A percentile compares a stretch with the other conserved stretches of the same genome.
Conservation (phyloP, 2,888 invertebrate genomes). For the Drosophila suboccidentalis region DNA sequence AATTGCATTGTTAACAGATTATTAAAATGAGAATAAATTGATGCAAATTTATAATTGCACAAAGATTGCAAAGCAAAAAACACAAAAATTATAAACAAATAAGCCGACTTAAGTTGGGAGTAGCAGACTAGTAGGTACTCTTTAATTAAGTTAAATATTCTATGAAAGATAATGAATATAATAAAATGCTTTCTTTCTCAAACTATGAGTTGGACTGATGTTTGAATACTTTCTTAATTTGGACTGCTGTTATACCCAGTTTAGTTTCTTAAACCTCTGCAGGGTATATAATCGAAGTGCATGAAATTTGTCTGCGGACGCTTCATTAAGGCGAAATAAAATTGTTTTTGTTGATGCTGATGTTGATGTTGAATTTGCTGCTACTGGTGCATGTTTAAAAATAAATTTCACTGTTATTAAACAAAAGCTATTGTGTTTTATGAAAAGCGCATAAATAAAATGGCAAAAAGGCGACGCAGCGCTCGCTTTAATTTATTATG, state of each 20-base stretch:
- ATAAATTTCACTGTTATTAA: slow-evolving; percentile 75
- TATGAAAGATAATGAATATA: neutral
- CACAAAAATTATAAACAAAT: neutral
- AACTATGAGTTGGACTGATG: neutral
- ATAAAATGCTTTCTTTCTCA: neutral
- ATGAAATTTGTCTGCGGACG: slow-evolving; percentile 63
- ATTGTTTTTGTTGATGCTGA: slow-evolving; percentile 37
- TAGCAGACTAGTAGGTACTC: neutral
- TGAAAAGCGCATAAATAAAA: slow-evolving; percentile 80
- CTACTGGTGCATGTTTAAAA: slow-evolving; percentile 46
- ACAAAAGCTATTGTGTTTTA: slow-evolving; percentile 80
- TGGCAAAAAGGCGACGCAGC: slow-evolving; percentile 73
- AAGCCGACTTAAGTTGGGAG: neutral
- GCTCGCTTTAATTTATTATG: slow-evolving; percentile 81
- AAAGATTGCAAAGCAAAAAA: slow-evolving; percentile 30
- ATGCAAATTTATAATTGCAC: slow-evolving; percentile 71
- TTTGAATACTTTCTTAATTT: neutral
- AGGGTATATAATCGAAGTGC: slow-evolving; percentile 60
- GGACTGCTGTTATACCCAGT: neutral
- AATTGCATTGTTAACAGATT: slow-evolving; percentile 74
- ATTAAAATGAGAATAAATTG: slow-evolving; percentile 72
- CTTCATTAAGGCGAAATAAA: slow-evolving; percentile 64
- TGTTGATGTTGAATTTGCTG: slow-evolving; percentile 36
- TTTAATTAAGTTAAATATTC: neutral
- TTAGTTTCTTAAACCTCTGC: neutral